phyloP scores from a whole-genome alignment of 2,797 vertebrate species.

The Anabacerthia variegaticeps region DNA sequence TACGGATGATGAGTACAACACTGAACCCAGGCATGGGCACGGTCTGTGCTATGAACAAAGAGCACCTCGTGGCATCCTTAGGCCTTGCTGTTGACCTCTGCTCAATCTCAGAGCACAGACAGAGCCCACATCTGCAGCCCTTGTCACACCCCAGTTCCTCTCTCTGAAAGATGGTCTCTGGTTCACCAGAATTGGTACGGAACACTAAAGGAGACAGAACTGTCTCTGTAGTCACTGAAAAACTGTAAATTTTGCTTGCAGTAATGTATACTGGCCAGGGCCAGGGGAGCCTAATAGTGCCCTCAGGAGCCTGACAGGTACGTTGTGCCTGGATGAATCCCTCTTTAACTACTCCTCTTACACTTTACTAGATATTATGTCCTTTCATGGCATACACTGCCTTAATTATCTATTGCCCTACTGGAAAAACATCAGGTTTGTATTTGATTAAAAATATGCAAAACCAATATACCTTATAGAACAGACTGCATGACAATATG shows the following conservation, averaged over 20 bases:
- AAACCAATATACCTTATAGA: neutral
- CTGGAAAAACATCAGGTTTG: neutral
- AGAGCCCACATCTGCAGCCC: neutral
- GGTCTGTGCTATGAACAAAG: neutral
- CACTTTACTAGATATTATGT: neutral
- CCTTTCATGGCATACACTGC: neutral
- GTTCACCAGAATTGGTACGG: neutral
- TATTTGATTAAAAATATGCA: neutral
- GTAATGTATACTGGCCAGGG: neutral
- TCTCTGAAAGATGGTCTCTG: neutral
- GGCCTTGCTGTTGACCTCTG: neutral
- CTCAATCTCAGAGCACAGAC: neutral
- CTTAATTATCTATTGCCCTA: neutral
- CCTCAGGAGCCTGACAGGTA: neutral
- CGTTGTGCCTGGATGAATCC: neutral
- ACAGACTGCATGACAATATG: neutral
- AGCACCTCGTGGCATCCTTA: neutral
- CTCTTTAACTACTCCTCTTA: neutral
- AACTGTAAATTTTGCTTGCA: neutral
- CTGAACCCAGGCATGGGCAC: neutral
- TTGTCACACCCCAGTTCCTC: neutral
- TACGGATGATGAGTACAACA: too few species aligned
- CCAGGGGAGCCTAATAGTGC: neutral
- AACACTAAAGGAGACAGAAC: neutral
- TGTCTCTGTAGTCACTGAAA: neutral